Evolutionary conservation across 2,797 vertebrate species (phyloP), one percentile per base, ranked within the genome.

Genomic region (Amblyopsis hoosieri): DNA sequence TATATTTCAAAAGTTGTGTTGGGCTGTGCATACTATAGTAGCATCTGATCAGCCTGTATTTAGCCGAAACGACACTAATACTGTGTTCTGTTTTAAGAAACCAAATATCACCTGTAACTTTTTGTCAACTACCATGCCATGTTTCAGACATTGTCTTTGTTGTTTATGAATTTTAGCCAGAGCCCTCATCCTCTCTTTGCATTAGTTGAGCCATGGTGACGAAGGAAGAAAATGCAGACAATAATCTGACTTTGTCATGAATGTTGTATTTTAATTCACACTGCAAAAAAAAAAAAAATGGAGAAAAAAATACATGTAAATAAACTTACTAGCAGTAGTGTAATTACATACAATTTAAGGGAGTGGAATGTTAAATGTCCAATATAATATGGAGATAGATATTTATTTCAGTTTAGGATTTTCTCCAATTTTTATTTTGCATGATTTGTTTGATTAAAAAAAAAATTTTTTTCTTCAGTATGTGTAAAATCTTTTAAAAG

Each of bases 341-440:
- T 83, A 72, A 82, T 68, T 79, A 69, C 59, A 67, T 69, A 74
- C 83, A 73, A 82, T 86, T 85, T 75, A 88, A 79, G 72, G 85
- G 83, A 84, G 87, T 85, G 85, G 75, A 75, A 74, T 75, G 78
- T 88, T 74, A 85, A 85, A 23, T 87, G 89, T 88, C 66, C 69
- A 64, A 80, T 79, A 91, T 90, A 90, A 89, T 51, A 70, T 88
- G 91, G 86, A 91, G 83, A 85, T 85, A 72, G 52, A 60, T 87
- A 96, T 96, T 97, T 96, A 96, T 97, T 96, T 95, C 82, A 89
- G 76, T 84, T 82, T 80, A 80, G 74, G 65, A 49, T 60, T 74
- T 82, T 83, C 76, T 85, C 69, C 51, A 12, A 5, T 75, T 46
- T 73, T 92, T 87, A 86, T 91, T 92, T 89, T 89, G 82, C 83